These are phyloP conservation scores for Acanthochromis polyacanthus DNA, from an alignment of 2,113 vertebrate genomes.

Conservation along the genomic window DNA sequence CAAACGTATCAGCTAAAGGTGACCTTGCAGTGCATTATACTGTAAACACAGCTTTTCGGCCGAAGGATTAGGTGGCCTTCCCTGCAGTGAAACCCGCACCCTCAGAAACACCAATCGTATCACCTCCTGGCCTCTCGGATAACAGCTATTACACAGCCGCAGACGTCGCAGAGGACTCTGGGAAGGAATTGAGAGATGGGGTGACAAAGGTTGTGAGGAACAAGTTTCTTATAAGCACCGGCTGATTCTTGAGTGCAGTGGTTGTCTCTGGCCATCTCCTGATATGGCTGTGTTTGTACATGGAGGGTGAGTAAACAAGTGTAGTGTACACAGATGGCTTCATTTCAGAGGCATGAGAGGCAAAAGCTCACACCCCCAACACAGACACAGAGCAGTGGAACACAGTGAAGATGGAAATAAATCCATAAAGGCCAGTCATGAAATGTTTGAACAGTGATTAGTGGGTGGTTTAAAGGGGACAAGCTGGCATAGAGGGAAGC, in stretches of 20 bases:
- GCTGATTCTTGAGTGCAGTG: conserved; percentile 28
- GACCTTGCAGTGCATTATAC: conserved; percentile 33
- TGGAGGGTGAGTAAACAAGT: conserved; percentile 34
- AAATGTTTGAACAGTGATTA: conserved; percentile 8
- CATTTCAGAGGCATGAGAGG: conserved; percentile 6
- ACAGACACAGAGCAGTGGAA: not conserved
- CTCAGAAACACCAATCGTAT: conserved; percentile 28
- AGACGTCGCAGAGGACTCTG: conserved; percentile 14
- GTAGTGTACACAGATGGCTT: not conserved
- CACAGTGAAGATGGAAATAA: not conserved
- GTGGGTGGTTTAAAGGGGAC: not conserved
- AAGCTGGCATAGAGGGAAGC: not conserved
- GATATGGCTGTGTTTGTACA: conserved; percentile 34
- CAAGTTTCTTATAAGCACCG: conserved; percentile 39
- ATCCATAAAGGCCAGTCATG: not conserved
- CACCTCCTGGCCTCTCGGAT: conserved; percentile 32
- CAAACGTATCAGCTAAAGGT: conserved; percentile 26
- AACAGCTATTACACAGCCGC: conserved; percentile 57
- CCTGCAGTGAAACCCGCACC: conserved; percentile 10
- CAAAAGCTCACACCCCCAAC: conserved; percentile 10
- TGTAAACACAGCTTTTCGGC: conserved; percentile 28
- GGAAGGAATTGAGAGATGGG: conserved; percentile 31
- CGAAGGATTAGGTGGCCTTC: conserved; percentile 32
- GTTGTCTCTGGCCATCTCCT: conserved; percentile 10
- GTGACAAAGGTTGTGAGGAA: conserved; percentile 37